Evolutionary conservation across 2,797 vertebrate species (phyloP).

Genomic region (Tauraco hartlaubi): DNA sequence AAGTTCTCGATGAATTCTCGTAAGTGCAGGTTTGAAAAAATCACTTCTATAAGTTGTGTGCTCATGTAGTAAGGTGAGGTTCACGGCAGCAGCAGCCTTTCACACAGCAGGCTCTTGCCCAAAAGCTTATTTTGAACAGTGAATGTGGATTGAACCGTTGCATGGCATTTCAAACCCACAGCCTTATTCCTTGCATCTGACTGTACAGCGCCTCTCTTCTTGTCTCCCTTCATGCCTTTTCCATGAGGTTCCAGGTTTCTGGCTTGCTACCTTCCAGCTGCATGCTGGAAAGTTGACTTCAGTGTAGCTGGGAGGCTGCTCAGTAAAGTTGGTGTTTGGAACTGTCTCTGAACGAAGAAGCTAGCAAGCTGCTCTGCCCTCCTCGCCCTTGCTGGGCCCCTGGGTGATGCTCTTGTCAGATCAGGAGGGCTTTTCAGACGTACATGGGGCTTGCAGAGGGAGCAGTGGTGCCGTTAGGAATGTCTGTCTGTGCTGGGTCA

Average conservation of each 20-base stretch:
- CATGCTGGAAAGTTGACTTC: background rate
- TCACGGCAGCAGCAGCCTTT: background rate
- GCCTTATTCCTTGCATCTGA: background rate
- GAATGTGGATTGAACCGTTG: background rate
- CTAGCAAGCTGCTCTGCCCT: background rate
- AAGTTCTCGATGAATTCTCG: conserved; percentile 72
- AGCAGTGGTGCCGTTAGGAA: background rate
- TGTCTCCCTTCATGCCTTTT: background rate
- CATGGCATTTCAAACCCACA: conserved; percentile 43
- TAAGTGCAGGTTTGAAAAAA: conserved; percentile 65
- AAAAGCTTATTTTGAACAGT: conserved; percentile 30
- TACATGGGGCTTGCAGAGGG: background rate
- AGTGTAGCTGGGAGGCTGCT: background rate
- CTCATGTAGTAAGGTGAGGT: background rate
- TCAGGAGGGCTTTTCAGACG: background rate
- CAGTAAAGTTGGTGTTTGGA: background rate
- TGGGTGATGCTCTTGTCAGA: background rate
- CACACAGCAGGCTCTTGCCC: background rate
- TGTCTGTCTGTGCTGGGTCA: background rate
- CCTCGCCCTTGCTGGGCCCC: fast-evolving
- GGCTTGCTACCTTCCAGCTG: background rate
- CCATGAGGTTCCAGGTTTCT: background rate
- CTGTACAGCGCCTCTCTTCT: background rate
- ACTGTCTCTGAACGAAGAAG: background rate
- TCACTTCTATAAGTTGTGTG: background rate